Evolutionary conservation across 1,140 invertebrate genomes (phyloP), one percentile per base, ranked within the genome.

Genomic region (Drosophila erecta): DNA sequence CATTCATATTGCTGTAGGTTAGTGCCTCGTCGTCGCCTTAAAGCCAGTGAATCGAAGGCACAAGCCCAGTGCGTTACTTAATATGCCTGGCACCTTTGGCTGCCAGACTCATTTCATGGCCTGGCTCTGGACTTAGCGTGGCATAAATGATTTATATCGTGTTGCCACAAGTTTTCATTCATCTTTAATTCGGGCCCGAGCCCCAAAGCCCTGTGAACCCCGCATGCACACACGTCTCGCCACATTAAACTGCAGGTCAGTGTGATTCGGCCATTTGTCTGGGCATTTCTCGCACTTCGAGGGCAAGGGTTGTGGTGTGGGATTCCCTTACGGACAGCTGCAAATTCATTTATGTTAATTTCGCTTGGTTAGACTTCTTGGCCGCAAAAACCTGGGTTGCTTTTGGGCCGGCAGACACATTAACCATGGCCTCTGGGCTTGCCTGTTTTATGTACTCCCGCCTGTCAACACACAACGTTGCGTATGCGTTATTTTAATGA

Each of bases 271-370:
- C 67, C 74, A 86, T 86, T 84, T 87, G 81, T 85, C 81, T 84
- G 76, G 66, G 51, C 40, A 41, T 20, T 44, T 17, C 30, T 55
- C 27, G 40, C 24, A 41, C 47, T 66, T 33, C 20, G 43, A 12
- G 49, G 38, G 14, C 27, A 41, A 44, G 76, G 62, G 55, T 65
- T 75, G n/a, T 14, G 38, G 38, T 17, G 24, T 14, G 59, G 44
- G 44, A 62, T 72, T 79, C 60, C 71, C 67, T 3, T 50, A 62
- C 65, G 79, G 84, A 89, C 84, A 83, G 79, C 84, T 89, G 84
- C 84, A 89, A 87, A 87, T 87, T 87, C 84, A 87, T 87, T 87
- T 87, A 87, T 87, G 84, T 87, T 87, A 87, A 89, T 87, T 87
- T 87, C 60, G 72, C 72, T 71, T 51, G 84, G 79, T 83, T 80